Evolutionary conservation across 92 coral and sea anemone species (phyloP).

Genomic region (Plumapathes pennacea): DNA sequence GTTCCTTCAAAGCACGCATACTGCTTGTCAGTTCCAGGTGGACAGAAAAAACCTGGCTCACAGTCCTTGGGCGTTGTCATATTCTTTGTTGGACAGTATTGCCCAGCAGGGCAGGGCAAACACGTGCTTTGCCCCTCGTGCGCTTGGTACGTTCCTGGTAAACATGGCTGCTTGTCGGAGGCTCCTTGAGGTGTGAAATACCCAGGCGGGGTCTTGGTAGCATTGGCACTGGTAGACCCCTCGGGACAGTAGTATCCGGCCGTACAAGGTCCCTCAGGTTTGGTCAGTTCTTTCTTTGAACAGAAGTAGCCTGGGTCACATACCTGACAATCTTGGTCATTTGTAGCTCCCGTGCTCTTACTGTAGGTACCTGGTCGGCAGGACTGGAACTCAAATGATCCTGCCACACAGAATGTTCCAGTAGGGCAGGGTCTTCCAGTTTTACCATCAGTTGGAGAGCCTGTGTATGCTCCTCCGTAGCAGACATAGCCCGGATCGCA

Average conservation of each 20-base stretch:
- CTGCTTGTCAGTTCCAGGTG: conserved; percentile 85
- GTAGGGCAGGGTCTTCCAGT: conserved; percentile 94
- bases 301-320: conserved; percentile 97
- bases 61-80: conserved; percentile 65
- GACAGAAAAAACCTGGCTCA: conserved; percentile 84
- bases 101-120: conserved; percentile 76
- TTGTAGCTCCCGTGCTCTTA: conserved; percentile 92
- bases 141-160: conserved; percentile 90
- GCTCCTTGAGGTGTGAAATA: conserved; percentile 83
- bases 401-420: conserved; percentile 89
- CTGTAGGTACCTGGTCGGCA: conserved; percentile 95
- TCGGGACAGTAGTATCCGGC: conserved; percentile 88
- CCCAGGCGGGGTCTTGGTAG: conserved; percentile 76
- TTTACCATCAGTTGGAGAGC: conserved; percentile 86
- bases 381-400: conserved; percentile 84
- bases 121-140: conserved; percentile 78
- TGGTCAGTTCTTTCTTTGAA: conserved; percentile 63
- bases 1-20: conserved; percentile 93
- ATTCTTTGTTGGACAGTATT: conserved; percentile 83
- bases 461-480: conserved; percentile 87
- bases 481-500: conserved; percentile 96
- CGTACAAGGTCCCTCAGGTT: conserved; percentile 94
- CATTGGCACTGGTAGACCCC: conserved; percentile 78
- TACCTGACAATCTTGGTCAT: conserved; percentile 86
- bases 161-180: conserved; percentile 87